Evolutionary conservation across 23 tunicate genomes (phyloP).

Genomic region (Styela clava): DNA sequence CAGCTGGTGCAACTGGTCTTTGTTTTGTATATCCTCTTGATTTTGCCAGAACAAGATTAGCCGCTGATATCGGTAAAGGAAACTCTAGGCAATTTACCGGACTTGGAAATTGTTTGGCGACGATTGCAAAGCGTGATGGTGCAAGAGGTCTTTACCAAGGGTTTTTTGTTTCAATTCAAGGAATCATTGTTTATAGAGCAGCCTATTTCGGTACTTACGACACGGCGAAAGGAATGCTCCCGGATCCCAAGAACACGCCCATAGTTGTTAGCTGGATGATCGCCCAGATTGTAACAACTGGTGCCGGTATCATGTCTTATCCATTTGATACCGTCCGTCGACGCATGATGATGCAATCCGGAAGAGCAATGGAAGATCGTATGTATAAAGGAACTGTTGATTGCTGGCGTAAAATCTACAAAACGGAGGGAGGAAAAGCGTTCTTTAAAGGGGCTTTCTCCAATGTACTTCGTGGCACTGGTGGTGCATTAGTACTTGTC

Average conservation of each 20-base stretch:
- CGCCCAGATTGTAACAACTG: conserved; percentile 80
- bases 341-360: conserved; percentile 91
- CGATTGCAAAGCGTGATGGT: conserved; percentile 53
- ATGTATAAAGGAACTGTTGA: conserved; percentile 85
- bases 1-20: conserved; percentile 89
- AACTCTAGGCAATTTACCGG: conserved; percentile 69
- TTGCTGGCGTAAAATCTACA: conserved; percentile 64
- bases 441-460: conserved; percentile 92
- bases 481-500: conserved; percentile 25
- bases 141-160: conserved; percentile 79
- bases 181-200: conserved; percentile 88
- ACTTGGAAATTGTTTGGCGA: conserved; percentile 67
- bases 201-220: conserved; percentile 84
- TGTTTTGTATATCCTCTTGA: conserved; percentile 94
- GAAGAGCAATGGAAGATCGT: conserved; percentile 52
- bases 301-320: conserved; percentile 82
- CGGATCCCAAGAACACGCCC: conserved; percentile 73
- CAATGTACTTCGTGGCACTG: conserved; percentile 56
- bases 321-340: conserved; percentile 88
- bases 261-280: conserved; percentile 62
- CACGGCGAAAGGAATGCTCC: conserved; percentile 82
- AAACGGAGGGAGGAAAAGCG: conserved; percentile 42
- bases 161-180: conserved; percentile 79
- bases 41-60: conserved; percentile 85
- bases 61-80: conserved; percentile 81